Percentiles rank a stretch among this genome's conserved stretches.
phyloP scores from a whole-genome alignment of 2,113 vertebrate genomes.

The Tamias sibiricus region DNA sequence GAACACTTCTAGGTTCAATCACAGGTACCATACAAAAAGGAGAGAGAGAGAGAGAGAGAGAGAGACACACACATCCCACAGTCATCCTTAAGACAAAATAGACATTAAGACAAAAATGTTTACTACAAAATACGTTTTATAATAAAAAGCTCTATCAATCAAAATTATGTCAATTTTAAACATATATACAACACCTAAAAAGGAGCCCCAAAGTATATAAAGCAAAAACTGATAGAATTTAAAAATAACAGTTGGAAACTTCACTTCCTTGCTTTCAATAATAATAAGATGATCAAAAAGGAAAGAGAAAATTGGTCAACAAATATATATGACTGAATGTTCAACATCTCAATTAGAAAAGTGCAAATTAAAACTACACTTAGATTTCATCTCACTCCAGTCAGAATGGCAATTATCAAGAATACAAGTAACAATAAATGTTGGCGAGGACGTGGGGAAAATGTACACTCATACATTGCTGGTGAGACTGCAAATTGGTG shows the following conservation, averaged over 20 bases:
- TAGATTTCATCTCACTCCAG: no score
- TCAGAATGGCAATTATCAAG: no score
- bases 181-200: neutral
- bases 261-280: neutral
- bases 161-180: neutral
- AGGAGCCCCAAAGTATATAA: neutral
- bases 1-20: neutral
- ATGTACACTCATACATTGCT: no score
- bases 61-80: no score
- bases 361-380: no score
- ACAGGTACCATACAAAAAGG: no score
- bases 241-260: neutral
- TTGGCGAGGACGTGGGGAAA: no score
- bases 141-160: constrained; percentile 8
- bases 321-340: no score
- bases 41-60: neutral
- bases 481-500: no score
- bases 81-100: neutral
- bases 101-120: neutral
- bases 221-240: neutral
- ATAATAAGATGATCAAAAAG: neutral
- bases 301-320: neutral
- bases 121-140: neutral
- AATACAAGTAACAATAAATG: no score
- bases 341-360: no score